A percentile compares a stretch with the other conserved stretches of the same genome.
Conservation (phyloP, 1,140 invertebrate species). For the Drosophila tsacasi region DNA sequence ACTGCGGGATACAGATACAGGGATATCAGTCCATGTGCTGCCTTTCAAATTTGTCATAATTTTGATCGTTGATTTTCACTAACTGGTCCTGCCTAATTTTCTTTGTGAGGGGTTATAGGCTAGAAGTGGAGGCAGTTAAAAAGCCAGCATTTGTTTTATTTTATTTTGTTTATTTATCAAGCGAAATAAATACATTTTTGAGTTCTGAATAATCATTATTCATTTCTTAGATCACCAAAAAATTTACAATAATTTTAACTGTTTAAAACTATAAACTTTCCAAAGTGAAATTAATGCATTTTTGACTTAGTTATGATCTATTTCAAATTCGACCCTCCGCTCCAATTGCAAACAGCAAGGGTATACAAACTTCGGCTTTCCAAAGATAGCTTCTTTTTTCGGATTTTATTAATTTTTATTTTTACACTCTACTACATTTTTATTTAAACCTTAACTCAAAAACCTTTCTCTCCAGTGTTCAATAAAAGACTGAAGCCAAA, state of each 20-base stretch:
- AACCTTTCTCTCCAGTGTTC: background rate
- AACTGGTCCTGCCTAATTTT: conserved; percentile 9
- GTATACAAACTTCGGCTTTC: too few species aligned
- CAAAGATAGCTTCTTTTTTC: too few species aligned
- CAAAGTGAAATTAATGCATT: too few species aligned
- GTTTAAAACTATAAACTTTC: too few species aligned
- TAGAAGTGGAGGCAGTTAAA: conserved; percentile 23
- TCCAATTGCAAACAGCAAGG: too few species aligned
- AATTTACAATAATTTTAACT: too few species aligned
- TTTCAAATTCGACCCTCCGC: too few species aligned
- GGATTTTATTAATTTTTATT: background rate
- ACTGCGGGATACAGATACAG: conserved; percentile 3
- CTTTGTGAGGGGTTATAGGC: conserved; percentile 4
- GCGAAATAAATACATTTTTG: background rate
- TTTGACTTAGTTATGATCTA: too few species aligned
- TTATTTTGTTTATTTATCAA: conserved; percentile 22
- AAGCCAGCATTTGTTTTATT: conserved; percentile 8
- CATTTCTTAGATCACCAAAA: background rate
- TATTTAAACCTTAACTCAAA: background rate
- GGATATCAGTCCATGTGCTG: conserved; percentile 15
- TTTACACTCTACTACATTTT: too few species aligned
- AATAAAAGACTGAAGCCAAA: conserved; percentile 9
- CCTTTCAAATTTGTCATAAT: conserved; percentile 71
- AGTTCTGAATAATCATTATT: background rate
- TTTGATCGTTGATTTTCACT: conserved; percentile 37